Evolutionary conservation across 2,113 vertebrate species (phyloP), one percentile per base, ranked within the genome.

Genomic region (Acanthisitta chloris): DNA sequence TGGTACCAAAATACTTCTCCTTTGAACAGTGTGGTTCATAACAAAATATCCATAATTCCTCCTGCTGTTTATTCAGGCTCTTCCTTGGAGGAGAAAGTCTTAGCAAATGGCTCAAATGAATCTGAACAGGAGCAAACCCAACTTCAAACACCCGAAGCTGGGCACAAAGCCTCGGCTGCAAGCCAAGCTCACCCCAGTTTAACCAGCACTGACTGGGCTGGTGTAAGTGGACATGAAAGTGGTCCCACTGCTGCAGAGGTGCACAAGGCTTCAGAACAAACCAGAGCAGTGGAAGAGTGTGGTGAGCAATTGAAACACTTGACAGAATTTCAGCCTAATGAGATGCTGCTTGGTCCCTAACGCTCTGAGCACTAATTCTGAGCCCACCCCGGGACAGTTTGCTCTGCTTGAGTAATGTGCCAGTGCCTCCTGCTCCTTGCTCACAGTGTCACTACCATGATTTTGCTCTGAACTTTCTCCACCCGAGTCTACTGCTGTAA

Each of bases 21-120:
- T 91, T 36, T 86, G 57, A 2, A 46, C 51, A 66, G 20, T 19
- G 43, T 67, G 73, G 45, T 76, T 52, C 59, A 55, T 89, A 65
- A 94, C 59, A 38, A 77, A 42, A 66, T 88, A 65, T 36, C 90
- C 97, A 94, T 97, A 94, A 97, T 97, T 94, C 98, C 98, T 98
- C 98, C 90, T 98, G 94, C 98, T 98, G 93, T 98, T 97, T 97
- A 97, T 98, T 98, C 98, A 99, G 99, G 99, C 98, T 98, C 97
- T 51, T 98, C 98, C 95, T 97, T 99, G 98, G 99, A 99, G 97
- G 98, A 99, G 97, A 99, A 99, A 97, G 97, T 98, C 77, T 98
- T 99, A 97, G 98, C 98, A 86, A 98, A 98, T 87, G 98, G 98
- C 97, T 96, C 99, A 96, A 98, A 97, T 91, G 97, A 98, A 90